Evolutionary conservation across 2,797 vertebrate genomes (phyloP).

Genomic region (Austrolebias charrua): DNA sequence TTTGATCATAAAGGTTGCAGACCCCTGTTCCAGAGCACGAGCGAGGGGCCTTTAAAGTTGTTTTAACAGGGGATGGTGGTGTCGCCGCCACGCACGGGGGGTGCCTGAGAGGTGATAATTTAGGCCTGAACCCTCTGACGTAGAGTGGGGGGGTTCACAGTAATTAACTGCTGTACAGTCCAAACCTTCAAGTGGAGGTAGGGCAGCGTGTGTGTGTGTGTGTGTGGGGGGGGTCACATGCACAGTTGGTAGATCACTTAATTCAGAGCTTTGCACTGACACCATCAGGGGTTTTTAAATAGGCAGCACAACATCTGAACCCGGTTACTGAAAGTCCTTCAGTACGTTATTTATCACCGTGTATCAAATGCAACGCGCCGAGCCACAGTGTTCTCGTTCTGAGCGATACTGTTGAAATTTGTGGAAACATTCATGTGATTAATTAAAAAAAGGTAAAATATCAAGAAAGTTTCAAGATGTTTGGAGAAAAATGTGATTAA

Average conservation of each 20-base stretch:
- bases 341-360: slow-evolving; percentile 9
- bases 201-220: no score
- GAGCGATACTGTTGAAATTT: background rate
- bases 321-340: slow-evolving; percentile 8
- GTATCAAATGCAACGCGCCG: no score
- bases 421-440: no score
- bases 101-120: slow-evolving; percentile 68
- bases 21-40: background rate
- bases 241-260: slow-evolving; percentile 57
- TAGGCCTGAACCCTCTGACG: slow-evolving; percentile 56
- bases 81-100: slow-evolving; percentile 11
- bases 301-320: slow-evolving; percentile 25
- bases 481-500: no score
- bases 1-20: no score
- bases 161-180: slow-evolving; percentile 54
- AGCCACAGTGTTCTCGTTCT: background rate
- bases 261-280: slow-evolving; percentile 57
- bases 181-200: slow-evolving; percentile 55
- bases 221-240: slow-evolving; percentile 38
- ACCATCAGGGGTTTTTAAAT: slow-evolving; percentile 56
- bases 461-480: no score
- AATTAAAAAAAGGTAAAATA: no score
- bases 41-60: slow-evolving; percentile 13
- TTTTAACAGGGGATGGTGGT: slow-evolving; percentile 30
- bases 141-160: slow-evolving; percentile 35